Percentiles rank a stretch among this genome's conserved stretches.
Evolutionary conservation across 1,140 invertebrate genomes (phyloP).

Genomic region (Drosophila rufa): DNA sequence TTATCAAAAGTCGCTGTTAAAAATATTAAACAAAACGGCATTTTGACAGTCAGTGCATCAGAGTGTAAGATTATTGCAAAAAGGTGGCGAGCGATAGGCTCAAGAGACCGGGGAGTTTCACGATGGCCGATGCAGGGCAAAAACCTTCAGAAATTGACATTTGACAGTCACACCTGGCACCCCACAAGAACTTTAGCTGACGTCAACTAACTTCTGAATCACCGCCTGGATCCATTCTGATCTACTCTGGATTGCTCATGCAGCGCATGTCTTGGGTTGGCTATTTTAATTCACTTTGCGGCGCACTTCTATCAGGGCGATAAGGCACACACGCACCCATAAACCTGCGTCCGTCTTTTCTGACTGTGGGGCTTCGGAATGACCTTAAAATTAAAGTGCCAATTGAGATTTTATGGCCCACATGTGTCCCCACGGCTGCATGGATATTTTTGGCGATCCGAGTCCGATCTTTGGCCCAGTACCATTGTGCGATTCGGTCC

Average conservation of each 20-base stretch:
- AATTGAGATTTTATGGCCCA: conserved; percentile 70
- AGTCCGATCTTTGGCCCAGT: conserved; percentile 32
- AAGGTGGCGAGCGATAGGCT: background rate
- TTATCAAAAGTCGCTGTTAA: conserved; percentile 18
- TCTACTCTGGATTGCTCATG: conserved; percentile 57
- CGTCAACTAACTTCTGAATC: conserved; percentile 43
- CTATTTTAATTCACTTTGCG: conserved; percentile 65
- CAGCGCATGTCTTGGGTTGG: conserved; percentile 50
- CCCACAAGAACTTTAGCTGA: conserved; percentile 35
- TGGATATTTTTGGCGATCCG: conserved; percentile 20
- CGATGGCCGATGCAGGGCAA: conserved; percentile 47
- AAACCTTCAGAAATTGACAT: conserved; percentile 58
- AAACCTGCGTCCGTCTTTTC: conserved; percentile 58
- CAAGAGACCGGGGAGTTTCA: conserved; percentile 23
- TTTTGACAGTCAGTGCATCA: conserved; percentile 6
- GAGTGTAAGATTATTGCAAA: conserved; percentile 60
- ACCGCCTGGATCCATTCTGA: conserved; percentile 15
- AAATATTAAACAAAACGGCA: conserved; percentile 38
- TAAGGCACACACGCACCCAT: conserved; percentile 80
- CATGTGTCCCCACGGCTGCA: conserved; percentile 46
- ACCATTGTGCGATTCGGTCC: conserved; percentile 5
- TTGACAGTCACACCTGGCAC: conserved; percentile 63
- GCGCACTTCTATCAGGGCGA: conserved; percentile 63
- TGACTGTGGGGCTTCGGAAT: conserved; percentile 42
- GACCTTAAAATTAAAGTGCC: conserved; percentile 71